These are phyloP conservation scores for Microcebus lehilahytsara DNA, from an alignment of 2,113 vertebrate species.

Conservation along the genomic window DNA sequence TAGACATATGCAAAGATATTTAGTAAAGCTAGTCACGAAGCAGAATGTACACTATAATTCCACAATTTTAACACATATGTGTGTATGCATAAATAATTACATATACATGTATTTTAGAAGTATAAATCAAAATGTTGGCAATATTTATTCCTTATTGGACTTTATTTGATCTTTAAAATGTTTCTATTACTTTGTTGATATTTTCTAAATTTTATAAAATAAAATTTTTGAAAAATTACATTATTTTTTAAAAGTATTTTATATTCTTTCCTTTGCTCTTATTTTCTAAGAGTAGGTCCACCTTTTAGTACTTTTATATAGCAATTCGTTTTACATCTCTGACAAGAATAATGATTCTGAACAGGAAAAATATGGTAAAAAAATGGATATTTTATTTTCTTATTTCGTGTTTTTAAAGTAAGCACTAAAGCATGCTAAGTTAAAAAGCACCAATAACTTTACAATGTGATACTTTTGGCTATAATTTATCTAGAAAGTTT, in stretches of 20 bases:
- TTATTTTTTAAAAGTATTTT: not conserved
- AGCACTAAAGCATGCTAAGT: not conserved
- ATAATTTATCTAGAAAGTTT: not conserved
- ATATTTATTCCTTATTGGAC: not conserved
- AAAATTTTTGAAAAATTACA: not conserved
- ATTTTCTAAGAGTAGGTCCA: not conserved
- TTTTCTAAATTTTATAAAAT: not conserved
- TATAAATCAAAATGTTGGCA: not conserved
- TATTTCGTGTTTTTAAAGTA: not conserved
- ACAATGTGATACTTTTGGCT: not conserved
- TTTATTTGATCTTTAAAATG: not conserved
- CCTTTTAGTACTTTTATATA: not conserved
- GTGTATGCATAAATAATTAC: not conserved
- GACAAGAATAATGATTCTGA: not conserved
- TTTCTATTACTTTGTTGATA: not conserved
- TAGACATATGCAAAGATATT: not conserved
- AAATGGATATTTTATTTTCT: not conserved
- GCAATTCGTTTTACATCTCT: not conserved
- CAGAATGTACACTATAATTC: not conserved
- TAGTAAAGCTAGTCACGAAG: not conserved
- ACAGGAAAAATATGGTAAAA: not conserved
- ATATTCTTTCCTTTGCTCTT: not conserved
- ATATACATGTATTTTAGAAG: not conserved
- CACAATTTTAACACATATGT: not conserved
- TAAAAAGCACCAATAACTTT: not conserved